phyloP scores from a whole-genome alignment of 2,797 vertebrate species.

The Lagodon rhomboides region DNA sequence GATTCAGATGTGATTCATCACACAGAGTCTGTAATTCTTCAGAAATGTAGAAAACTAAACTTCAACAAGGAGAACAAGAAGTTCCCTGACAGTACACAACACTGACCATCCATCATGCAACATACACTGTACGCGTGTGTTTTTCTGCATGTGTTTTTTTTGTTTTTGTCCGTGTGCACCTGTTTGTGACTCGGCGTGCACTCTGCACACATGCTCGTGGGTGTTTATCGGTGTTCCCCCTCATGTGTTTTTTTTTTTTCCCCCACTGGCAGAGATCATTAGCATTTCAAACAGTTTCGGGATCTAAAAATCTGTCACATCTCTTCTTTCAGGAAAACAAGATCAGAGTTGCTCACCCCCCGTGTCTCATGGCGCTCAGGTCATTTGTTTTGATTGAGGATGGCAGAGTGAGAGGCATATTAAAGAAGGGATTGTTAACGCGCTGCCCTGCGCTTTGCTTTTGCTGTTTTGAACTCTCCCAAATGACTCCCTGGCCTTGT shows the following conservation, averaged over 20 bases:
- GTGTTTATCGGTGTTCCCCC: conserved; percentile 27
- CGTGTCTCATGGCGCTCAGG: conserved; percentile 61
- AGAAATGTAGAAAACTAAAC: no score
- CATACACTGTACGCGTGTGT: not conserved
- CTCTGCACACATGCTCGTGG: conserved; percentile 15
- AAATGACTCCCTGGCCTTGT: conserved; percentile 30
- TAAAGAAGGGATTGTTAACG: conserved; percentile 59
- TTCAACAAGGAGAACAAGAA: no score
- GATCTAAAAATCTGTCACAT: conserved; percentile 70
- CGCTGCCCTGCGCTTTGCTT: conserved; percentile 40
- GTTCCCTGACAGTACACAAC: not conserved
- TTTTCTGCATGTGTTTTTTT: conserved; percentile 1
- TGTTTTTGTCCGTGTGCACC: not conserved
- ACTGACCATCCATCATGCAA: conserved; percentile 17
- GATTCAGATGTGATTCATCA: no score
- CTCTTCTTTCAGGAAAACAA: conserved; percentile 65
- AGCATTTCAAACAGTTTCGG: conserved; percentile 75
- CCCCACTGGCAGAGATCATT: conserved; percentile 51
- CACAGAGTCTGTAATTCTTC: no score
- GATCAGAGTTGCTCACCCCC: conserved; percentile 64
- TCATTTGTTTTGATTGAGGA: conserved; percentile 74
- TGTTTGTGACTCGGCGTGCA: conserved; percentile 3
- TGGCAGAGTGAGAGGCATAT: conserved; percentile 67
- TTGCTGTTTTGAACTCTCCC: conserved; percentile 34
- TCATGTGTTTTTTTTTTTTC: conserved; percentile 14